Base-by-base conservation (phyloP, 2,888 invertebrate genomes). In the Chaetogeoica ovagalla region DNA sequence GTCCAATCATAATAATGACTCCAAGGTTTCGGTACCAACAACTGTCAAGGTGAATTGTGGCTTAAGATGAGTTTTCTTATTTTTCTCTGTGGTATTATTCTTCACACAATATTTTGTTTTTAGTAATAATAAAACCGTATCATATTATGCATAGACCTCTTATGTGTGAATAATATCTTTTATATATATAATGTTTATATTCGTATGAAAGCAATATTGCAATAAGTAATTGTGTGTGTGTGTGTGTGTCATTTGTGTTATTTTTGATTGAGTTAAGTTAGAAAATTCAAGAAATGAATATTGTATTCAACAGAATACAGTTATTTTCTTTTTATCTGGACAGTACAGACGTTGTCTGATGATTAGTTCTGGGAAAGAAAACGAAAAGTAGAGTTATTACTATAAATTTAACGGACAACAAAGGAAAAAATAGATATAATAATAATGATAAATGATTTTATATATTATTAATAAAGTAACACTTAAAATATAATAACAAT, bases 11-110 rank as follows among this genome's bases (percentile, higher is more conserved):
- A 66, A 19, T 75, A 75, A 65, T 39, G 39, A 75, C 8, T 21
- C 30, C 65, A 75, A 57, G 65, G 55, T 75, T 65, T 66, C 57
- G 55, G 55, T 75, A 65, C 21, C 21, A 65, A 74, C 21, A 65
- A 74, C 65, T 65, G 55, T 39, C 65, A 75, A 75, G 74, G 74
- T 75, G 65, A 75, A 75, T n/a, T 75, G 55, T 74, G 55, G 74
- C 73, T 65, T 21, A 15, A 13, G 13, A 66, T 66, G 23, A 21
- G n/a, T 52, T 63, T 63, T 73, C 48, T 13, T 48, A 48, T 19
- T 73, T 23, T 57, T n/a, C 11, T 75, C 39, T 13, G 13, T 63
- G 37, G 2, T 65, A 66, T 57, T 43, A 23, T 57, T 39, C 5
- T 37, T n/a, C 19, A 57, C 57, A 57, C 66, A 65, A 23, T 43